Percentiles rank a stretch among this genome's conserved stretches.
These are phyloP conservation scores for Enteromius thamalakanensis DNA, from an alignment of 2,797 vertebrate genomes.

Conservation along the genomic window DNA sequence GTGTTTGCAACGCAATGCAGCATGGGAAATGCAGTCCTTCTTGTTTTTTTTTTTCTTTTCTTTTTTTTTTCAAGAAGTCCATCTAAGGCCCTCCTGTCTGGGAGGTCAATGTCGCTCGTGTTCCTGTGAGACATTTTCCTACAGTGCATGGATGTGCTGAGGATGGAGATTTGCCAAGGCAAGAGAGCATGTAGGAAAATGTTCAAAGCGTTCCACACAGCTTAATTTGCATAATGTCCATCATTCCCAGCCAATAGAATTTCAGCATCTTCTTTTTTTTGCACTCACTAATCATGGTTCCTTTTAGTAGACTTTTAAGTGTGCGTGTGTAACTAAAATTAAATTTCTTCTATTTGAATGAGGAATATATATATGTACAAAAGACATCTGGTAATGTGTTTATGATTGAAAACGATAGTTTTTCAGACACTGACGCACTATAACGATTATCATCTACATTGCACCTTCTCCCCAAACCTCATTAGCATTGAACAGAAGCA, in stretches of 20 bases:
- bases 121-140: constrained; percentile 42
- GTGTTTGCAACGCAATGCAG: constrained; percentile 80
- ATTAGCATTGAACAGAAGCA: constrained; percentile 60
- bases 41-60: constrained; percentile 35
- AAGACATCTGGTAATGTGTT: constrained; percentile 43
- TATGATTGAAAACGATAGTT: constrained; percentile 47
- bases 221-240: constrained; percentile 63
- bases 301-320: constrained; percentile 35
- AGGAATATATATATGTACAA: constrained; percentile 54
- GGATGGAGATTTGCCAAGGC: constrained; percentile 59
- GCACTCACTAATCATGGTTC: constrained; percentile 37
- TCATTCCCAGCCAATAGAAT: constrained; percentile 52
- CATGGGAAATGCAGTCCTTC: constrained; percentile 68
- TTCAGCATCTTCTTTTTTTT: constrained; percentile 35
- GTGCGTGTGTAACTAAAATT: constrained; percentile 34
- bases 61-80: constrained; percentile 27
- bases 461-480: constrained; percentile 74
- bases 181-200: constrained; percentile 57
- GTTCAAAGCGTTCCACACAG: constrained; percentile 59
- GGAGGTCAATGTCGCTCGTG: constrained; percentile 35
- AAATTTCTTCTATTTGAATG: constrained; percentile 35
- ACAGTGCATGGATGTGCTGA: constrained; percentile 59
- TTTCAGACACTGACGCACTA: constrained; percentile 51
- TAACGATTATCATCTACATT: constrained; percentile 80
- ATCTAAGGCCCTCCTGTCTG: constrained; percentile 11